These are phyloP conservation scores for Netelia virgata DNA, from an alignment of 2,888 invertebrate genomes.

Conservation along the genomic window DNA sequence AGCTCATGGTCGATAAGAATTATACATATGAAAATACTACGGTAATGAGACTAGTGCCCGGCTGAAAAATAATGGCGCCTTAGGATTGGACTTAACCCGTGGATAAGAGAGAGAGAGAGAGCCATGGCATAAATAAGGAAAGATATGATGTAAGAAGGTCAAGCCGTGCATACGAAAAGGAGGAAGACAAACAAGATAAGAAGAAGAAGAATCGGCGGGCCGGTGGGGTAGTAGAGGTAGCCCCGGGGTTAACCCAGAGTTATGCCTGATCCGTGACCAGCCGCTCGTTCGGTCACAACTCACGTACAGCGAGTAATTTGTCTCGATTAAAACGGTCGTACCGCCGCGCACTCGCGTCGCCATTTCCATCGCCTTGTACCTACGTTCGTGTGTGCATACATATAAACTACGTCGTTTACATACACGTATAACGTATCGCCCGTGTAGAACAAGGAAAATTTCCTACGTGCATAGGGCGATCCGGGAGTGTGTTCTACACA, in stretches of 20 bases:
- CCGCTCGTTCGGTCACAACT: constrained; percentile 74
- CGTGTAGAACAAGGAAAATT: no score
- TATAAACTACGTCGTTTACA: background rate
- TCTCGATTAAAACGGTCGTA: constrained; percentile 76
- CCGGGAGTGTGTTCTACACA: background rate
- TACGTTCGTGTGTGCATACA: background rate
- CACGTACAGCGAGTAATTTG: constrained; percentile 77
- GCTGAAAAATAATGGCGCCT: background rate
- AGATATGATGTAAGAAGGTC: background rate
- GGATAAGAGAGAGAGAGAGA: background rate
- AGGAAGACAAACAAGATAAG: constrained; percentile 12
- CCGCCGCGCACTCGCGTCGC: constrained; percentile 31
- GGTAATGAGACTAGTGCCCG: background rate
- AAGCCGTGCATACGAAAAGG: background rate
- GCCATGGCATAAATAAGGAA: background rate
- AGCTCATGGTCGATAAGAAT: no score
- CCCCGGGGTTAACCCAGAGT: constrained; percentile 63
- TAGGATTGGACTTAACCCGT: background rate
- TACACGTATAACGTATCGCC: background rate
- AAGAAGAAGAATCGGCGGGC: constrained; percentile 19
- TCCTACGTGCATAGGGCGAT: no score
- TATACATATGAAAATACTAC: no score
- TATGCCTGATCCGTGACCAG: constrained; percentile 71
- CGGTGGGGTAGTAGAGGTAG: background rate
- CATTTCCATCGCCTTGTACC: background rate